Conservation (phyloP, 2,113 vertebrate species). For the Hippocampus zosterae region DNA sequence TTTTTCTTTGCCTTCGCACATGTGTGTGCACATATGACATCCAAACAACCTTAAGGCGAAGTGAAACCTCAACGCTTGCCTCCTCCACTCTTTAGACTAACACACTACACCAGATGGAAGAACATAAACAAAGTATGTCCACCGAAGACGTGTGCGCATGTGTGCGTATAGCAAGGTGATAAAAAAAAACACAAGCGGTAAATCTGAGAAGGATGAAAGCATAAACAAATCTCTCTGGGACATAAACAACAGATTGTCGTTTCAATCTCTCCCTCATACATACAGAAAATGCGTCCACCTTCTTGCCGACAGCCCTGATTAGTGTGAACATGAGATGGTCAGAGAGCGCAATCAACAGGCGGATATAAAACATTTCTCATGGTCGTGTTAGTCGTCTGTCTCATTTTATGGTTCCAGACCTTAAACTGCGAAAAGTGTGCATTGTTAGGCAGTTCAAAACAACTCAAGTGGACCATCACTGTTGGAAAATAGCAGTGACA, state of each 20-base stretch:
- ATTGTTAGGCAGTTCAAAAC: slow-evolving; percentile 14
- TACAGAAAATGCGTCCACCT: slow-evolving; percentile 12
- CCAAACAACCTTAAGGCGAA: slow-evolving; percentile 38
- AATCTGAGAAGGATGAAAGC: slow-evolving; percentile 26
- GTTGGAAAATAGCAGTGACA: slow-evolving; percentile 31
- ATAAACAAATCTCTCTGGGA: slow-evolving; percentile 25
- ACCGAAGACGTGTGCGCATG: slow-evolving; percentile 7
- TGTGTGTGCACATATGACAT: slow-evolving; percentile 28
- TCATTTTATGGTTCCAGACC: slow-evolving; percentile 12
- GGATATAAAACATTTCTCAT: slow-evolving; percentile 3
- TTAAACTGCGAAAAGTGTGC: slow-evolving; percentile 10
- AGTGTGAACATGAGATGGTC: slow-evolving; percentile 22
- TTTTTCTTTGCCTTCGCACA: slow-evolving; percentile 5
- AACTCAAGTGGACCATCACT: slow-evolving; percentile 62
- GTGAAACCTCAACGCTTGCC: slow-evolving; percentile 26
- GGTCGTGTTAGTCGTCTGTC: slow-evolving; percentile 1
- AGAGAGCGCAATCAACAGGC: slow-evolving; percentile 28
- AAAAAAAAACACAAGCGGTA: slow-evolving; percentile 29
- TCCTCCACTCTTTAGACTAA: slow-evolving; percentile 15
- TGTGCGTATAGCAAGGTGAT: slow-evolving; percentile 21
- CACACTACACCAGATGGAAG: slow-evolving; percentile 37
- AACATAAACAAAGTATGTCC: slow-evolving; percentile 32
- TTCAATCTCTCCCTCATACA: neutral
- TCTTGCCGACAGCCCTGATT: slow-evolving; percentile 20
- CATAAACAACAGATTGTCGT: slow-evolving; percentile 21